Percentiles rank a stretch among this genome's conserved stretches.
These are phyloP conservation scores for Ceratina calcarata DNA, from an alignment of 1,140 invertebrate genomes.

Conservation along the genomic window DNA sequence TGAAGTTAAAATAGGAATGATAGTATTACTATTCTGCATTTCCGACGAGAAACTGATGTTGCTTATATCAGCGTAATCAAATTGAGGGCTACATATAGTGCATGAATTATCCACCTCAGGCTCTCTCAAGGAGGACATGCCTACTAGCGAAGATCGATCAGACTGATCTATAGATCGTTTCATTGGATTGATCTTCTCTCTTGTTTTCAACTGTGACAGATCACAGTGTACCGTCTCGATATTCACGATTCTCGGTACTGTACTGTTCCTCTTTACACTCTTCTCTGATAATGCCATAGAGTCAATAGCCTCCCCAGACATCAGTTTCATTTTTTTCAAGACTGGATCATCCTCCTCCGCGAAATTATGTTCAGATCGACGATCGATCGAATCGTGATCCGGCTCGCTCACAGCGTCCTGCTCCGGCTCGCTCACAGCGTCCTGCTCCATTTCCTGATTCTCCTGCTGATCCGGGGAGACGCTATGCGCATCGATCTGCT, in stretches of 20 bases:
- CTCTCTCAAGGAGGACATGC: not conserved
- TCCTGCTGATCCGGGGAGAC: not conserved
- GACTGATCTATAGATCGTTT: not conserved
- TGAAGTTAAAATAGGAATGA: not conserved
- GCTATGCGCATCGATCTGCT: not conserved
- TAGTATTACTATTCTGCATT: not conserved
- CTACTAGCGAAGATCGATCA: not conserved
- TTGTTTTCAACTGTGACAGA: too few relatives aligned
- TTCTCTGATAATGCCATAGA: not conserved
- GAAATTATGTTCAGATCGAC: not conserved
- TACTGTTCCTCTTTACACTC: not conserved
- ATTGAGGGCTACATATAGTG: slow-evolving; percentile 20
- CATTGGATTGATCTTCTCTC: too few relatives aligned
- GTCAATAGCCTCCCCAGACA: not conserved
- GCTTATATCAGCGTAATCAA: slow-evolving; percentile 38
- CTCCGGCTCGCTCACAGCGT: slow-evolving; percentile 13
- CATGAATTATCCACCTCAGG: not conserved
- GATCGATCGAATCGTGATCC: too few relatives aligned
- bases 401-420: slow-evolving; percentile 2
- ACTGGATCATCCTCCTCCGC: not conserved
- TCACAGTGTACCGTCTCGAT: slow-evolving; percentile 28
- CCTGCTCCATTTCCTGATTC: slow-evolving; percentile 1
- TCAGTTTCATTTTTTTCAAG: slow-evolving; percentile 33
- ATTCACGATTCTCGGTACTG: not conserved
- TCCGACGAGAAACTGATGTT: slow-evolving; percentile 25